phyloP scores from a whole-genome alignment of 1,140 invertebrate species.

The Triops cancriformis region DNA sequence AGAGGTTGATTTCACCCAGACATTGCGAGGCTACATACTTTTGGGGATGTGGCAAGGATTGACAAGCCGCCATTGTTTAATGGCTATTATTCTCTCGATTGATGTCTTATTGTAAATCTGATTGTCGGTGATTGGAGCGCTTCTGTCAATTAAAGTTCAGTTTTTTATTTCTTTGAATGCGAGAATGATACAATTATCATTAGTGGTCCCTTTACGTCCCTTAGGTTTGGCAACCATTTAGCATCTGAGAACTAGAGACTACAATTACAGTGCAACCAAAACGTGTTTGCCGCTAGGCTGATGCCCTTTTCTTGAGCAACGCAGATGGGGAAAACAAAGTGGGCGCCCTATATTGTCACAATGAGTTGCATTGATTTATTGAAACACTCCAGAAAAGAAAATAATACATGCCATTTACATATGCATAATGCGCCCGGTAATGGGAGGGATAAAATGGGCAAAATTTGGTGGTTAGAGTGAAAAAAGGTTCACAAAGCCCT shows the following conservation, averaged over 20 bases:
- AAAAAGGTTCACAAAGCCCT: background rate
- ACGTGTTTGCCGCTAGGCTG: conserved; percentile 1
- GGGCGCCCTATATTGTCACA: background rate
- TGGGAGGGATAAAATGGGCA: background rate
- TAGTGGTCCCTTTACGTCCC: background rate
- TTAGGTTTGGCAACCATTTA: background rate
- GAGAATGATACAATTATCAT: background rate
- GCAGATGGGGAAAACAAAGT: background rate
- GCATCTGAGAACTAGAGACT: background rate
- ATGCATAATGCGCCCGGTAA: background rate
- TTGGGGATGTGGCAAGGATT: no score
- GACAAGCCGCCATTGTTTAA: no score
- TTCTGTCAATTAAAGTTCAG: background rate
- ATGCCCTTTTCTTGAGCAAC: background rate
- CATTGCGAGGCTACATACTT: no score
- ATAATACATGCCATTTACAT: background rate
- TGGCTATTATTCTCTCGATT: no score
- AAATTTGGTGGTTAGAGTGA: background rate
- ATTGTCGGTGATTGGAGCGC: background rate
- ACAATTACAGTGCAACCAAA: background rate
- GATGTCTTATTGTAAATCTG: background rate
- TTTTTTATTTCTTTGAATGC: background rate
- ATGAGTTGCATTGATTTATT: background rate
- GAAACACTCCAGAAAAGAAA: background rate
- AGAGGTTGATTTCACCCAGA: no score